phyloP scores from a whole-genome alignment of 2,888 invertebrate genomes.

The Lissocephala sabroskyi region DNA sequence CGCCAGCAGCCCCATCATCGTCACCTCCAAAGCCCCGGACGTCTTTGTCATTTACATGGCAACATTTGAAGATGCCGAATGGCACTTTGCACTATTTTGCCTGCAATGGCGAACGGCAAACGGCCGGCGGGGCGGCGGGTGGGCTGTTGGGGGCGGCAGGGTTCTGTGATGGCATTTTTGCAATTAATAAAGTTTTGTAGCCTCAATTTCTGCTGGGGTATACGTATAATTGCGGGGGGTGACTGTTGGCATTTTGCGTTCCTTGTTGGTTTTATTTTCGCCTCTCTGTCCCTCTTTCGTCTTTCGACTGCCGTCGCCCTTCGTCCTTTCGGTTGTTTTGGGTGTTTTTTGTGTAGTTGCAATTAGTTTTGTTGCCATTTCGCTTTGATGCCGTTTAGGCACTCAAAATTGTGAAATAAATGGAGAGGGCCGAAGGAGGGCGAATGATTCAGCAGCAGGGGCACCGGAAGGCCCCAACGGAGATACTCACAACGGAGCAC shows the following conservation, averaged over 20 bases:
- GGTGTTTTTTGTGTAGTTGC: constrained; percentile 44
- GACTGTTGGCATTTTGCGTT: too few relatives aligned
- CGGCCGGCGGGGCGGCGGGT: too few relatives aligned
- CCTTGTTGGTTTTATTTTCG: too few relatives aligned
- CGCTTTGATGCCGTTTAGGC: constrained; percentile 64
- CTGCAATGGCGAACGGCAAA: neutral
- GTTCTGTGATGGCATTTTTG: constrained; percentile 53
- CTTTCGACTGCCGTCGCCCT: too few relatives aligned
- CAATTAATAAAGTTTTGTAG: constrained; percentile 63
- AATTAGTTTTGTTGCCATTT: constrained; percentile 48
- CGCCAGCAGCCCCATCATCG: constrained; percentile 3
- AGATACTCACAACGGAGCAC: neutral
- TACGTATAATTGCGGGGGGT: too few relatives aligned
- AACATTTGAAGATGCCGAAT: too few relatives aligned
- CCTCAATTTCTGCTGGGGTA: constrained; percentile 54
- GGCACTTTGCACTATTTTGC: neutral
- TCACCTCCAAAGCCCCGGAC: neutral
- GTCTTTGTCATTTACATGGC: too few relatives aligned
- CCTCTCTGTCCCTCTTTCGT: too few relatives aligned
- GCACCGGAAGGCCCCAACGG: neutral
- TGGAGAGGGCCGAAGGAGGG: constrained; percentile 9
- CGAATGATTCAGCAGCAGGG: too few relatives aligned
- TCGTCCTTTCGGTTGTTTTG: constrained; percentile 14
- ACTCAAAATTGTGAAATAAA: constrained; percentile 49
- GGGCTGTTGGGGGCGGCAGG: neutral